Percentiles rank a stretch among this genome's conserved stretches.
Evolutionary conservation across 2,888 invertebrate species (phyloP).

Genomic region (Campaea margaritaria): DNA sequence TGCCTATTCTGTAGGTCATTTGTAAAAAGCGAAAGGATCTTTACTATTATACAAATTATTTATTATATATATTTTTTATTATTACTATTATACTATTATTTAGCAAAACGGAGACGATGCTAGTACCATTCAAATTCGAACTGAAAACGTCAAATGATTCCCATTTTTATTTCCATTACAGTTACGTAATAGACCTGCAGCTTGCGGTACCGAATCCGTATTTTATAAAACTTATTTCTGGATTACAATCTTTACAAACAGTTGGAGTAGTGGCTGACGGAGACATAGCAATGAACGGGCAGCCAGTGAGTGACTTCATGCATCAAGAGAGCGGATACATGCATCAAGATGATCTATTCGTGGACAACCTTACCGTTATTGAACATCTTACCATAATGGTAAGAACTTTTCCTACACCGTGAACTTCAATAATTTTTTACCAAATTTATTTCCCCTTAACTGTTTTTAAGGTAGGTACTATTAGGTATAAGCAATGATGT

Average conservation of each 20-base stretch:
- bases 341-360: constrained; percentile 96
- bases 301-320: constrained; percentile 90
- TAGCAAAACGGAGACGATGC: too few relatives aligned
- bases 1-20: neutral
- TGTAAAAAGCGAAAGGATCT: neutral
- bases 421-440: neutral
- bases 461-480: too few relatives aligned
- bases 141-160: too few relatives aligned
- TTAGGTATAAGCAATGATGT: too few relatives aligned
- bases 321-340: constrained; percentile 94
- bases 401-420: constrained; percentile 42
- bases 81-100: too few relatives aligned
- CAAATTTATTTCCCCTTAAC: too few relatives aligned
- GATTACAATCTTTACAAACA: constrained; percentile 51
- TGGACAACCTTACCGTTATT: constrained; percentile 92
- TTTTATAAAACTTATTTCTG: neutral
- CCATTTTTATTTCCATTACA: too few relatives aligned
- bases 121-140: too few relatives aligned
- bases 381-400: constrained; percentile 97
- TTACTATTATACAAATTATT: too few relatives aligned
- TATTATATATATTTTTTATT: too few relatives aligned
- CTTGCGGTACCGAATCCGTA: too few relatives aligned
- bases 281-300: constrained; percentile 92
- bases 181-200: too few relatives aligned
- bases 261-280: constrained; percentile 91